phyloP scores from a whole-genome alignment of 2,113 vertebrate genomes.

The Bombycilla garrulus region DNA sequence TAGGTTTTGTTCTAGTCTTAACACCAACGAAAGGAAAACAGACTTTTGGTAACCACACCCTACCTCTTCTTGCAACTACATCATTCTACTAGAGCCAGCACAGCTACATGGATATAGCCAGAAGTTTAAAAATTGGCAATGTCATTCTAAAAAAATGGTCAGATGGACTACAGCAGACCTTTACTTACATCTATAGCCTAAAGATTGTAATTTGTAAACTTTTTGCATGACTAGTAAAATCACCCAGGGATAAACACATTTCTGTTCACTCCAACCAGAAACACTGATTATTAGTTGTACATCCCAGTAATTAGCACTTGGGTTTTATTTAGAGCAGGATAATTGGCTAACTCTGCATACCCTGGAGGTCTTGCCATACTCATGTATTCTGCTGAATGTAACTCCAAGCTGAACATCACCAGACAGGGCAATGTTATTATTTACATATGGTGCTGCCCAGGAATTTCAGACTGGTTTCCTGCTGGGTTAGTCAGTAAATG shows the following conservation, averaged over 20 bases:
- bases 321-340: conserved; percentile 11
- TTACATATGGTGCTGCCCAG: background rate
- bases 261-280: background rate
- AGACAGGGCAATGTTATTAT: background rate
- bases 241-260: background rate
- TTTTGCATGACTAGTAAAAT: background rate
- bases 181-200: background rate
- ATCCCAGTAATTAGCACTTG: background rate
- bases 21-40: background rate
- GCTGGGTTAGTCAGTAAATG: background rate
- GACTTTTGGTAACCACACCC: background rate
- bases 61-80: background rate
- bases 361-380: background rate
- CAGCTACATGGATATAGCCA: background rate
- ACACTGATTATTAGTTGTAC: background rate
- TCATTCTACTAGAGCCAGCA: background rate
- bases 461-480: background rate
- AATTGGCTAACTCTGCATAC: background rate
- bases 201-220: background rate
- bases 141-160: background rate
- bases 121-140: background rate
- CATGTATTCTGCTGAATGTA: background rate
- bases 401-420: background rate
- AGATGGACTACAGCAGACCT: background rate
- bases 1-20: background rate